Conservation (phyloP, 2,113 vertebrate genomes). For the Oryzias javanicus region DNA sequence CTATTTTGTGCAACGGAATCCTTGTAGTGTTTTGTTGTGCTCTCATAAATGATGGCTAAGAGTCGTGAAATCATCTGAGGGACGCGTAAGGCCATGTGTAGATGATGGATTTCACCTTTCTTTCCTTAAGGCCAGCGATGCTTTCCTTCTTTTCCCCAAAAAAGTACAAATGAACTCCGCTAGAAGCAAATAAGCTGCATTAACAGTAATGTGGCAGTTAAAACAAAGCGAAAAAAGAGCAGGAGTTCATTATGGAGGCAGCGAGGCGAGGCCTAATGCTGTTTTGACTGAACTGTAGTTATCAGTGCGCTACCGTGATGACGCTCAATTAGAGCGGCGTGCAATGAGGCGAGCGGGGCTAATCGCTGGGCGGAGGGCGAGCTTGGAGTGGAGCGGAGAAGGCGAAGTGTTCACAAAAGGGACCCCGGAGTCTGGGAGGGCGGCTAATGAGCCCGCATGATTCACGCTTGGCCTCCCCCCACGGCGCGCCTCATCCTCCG, state of each 20-base stretch:
- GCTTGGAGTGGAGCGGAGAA: conserved; percentile 43
- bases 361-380: conserved; percentile 58
- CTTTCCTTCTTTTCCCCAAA: conserved; percentile 10
- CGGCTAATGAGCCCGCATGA: conserved; percentile 68
- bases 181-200: neutral
- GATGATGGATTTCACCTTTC: conserved; percentile 25
- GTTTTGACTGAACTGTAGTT: conserved; percentile 65
- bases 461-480: conserved; percentile 68
- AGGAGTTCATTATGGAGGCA: conserved; percentile 45
- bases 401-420: conserved; percentile 49
- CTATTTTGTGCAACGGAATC: conserved; percentile 3
- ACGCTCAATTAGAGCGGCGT: conserved; percentile 65
- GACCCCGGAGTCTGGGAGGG: conserved; percentile 61
- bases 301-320: conserved; percentile 60
- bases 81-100: conserved; percentile 36
- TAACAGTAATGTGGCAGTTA: conserved; percentile 23
- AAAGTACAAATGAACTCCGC: conserved; percentile 27
- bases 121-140: conserved; percentile 25
- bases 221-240: conserved; percentile 24
- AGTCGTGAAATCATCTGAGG: conserved; percentile 35
- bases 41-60: conserved; percentile 45
- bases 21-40: conserved; percentile 14
- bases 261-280: conserved; percentile 40
- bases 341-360: conserved; percentile 59
- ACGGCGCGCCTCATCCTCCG: conserved; percentile 52